Evolutionary conservation across 2,113 vertebrate genomes (phyloP).

Genomic region (Lasiurus borealis): DNA sequence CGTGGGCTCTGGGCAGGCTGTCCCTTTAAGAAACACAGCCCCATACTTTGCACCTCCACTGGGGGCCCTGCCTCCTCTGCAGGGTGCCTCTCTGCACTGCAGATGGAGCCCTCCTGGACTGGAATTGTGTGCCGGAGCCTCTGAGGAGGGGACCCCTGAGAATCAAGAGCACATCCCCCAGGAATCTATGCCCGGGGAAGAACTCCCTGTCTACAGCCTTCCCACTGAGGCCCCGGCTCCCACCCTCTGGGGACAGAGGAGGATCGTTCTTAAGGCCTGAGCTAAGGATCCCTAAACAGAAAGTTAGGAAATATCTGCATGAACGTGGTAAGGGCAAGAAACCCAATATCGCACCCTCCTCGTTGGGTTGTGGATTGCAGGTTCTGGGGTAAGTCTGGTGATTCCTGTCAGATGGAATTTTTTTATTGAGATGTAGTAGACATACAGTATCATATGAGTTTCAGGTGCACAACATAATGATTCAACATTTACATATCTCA

Average conservation of each 20-base stretch:
- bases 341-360: slow-evolving; percentile 50
- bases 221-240: neutral
- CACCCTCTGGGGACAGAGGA: slow-evolving; percentile 14
- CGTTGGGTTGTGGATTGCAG: slow-evolving; percentile 23
- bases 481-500: neutral
- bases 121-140: slow-evolving; percentile 47
- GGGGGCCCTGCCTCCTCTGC: slow-evolving; percentile 74
- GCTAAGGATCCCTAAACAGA: slow-evolving; percentile 82
- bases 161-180: neutral
- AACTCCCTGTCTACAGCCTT: neutral
- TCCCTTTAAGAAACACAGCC: slow-evolving; percentile 86
- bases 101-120: slow-evolving; percentile 49
- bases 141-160: slow-evolving; percentile 71
- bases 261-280: slow-evolving; percentile 82
- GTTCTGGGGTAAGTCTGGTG: neutral
- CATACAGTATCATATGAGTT: neutral
- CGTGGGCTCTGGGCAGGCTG: slow-evolving; percentile 17
- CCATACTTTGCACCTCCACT: slow-evolving; percentile 38
- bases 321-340: slow-evolving; percentile 80
- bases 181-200: neutral
- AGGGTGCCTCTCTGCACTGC: neutral
- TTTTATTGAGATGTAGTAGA: neutral
- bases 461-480: neutral
- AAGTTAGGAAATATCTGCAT: slow-evolving; percentile 79
- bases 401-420: neutral